phyloP scores from a whole-genome alignment of 2,113 vertebrate genomes.

The Meriones unguiculatus region DNA sequence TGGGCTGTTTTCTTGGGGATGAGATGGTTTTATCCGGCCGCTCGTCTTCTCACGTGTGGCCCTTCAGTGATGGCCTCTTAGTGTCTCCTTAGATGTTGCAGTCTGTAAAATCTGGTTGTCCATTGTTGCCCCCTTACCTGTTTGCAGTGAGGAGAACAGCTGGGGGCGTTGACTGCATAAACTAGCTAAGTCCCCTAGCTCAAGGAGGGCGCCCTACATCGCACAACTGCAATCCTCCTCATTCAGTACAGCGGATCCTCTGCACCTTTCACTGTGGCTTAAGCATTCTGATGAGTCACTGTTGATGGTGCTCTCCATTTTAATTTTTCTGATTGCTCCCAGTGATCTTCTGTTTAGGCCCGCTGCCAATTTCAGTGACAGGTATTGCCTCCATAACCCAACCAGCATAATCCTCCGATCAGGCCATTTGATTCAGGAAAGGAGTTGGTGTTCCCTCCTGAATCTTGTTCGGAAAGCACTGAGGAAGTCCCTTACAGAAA shows the following conservation, averaged over 20 bases:
- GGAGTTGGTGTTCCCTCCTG: neutral
- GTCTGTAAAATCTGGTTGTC: conserved; percentile 76
- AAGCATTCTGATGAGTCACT: conserved; percentile 43
- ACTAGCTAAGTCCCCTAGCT: conserved; percentile 65
- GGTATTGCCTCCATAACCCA: neutral
- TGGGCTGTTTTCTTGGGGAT: neutral
- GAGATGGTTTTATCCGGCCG: neutral
- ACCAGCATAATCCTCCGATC: neutral
- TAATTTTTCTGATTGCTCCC: conserved; percentile 67
- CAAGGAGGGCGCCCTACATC: conserved; percentile 77
- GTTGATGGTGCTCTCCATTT: conserved; percentile 41
- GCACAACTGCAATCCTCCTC: conserved; percentile 68
- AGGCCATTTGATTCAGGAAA: neutral
- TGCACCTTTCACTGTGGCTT: conserved; percentile 70
- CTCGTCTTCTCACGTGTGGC: neutral
- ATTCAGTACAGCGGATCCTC: conserved; percentile 56
- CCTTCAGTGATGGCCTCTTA: conserved; percentile 76
- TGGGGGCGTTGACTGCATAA: conserved; percentile 73
- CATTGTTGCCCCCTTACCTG: conserved; percentile 46
- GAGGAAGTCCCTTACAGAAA: neutral
- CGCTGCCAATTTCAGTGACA: neutral
- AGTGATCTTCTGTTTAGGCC: neutral
- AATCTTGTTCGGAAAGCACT: neutral
- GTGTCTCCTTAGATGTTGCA: conserved; percentile 80
- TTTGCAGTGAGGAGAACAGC: conserved; percentile 57